Conservation (phyloP, 1,140 invertebrate species). For the Drosophila kikkawai region DNA sequence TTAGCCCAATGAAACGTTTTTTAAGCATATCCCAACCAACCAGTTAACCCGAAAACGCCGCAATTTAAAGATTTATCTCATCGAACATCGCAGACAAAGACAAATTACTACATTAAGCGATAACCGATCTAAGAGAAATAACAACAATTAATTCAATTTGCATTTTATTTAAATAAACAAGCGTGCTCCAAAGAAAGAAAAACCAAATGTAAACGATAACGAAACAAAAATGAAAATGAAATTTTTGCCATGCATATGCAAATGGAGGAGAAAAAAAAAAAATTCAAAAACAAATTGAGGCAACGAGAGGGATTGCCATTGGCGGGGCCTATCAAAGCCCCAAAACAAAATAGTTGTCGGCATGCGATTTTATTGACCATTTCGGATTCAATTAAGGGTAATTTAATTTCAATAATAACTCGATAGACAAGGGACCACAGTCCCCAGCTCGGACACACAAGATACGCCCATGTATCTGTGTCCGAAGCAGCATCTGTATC, state of each 20-base stretch:
- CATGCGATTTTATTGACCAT: constrained; percentile 84
- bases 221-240: constrained; percentile 45
- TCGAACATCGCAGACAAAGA: constrained; percentile 59
- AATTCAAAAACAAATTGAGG: constrained; percentile 33
- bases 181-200: constrained; percentile 16
- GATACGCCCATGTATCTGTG: constrained; percentile 28
- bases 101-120: constrained; percentile 78
- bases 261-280: constrained; percentile 43
- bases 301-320: constrained; percentile 17
- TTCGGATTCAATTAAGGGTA: constrained; percentile 84
- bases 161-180: constrained; percentile 73
- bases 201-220: constrained; percentile 21
- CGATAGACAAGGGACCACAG: constrained; percentile 57
- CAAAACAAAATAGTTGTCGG: constrained; percentile 69
- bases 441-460: constrained; percentile 29
- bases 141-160: constrained; percentile 80
- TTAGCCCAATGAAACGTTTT: too few relatives aligned
- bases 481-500: constrained; percentile 15
- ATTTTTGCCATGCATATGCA: constrained; percentile 71
- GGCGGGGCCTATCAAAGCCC: constrained; percentile 63
- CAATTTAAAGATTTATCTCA: constrained; percentile 57
- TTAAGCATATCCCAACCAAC: background rate
- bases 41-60: constrained; percentile 27
- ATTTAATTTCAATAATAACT: constrained; percentile 85
- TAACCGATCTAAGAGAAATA: constrained; percentile 72